Evolutionary conservation across 1,140 invertebrate genomes (phyloP).

Genomic region (Heliconius hermathena): DNA sequence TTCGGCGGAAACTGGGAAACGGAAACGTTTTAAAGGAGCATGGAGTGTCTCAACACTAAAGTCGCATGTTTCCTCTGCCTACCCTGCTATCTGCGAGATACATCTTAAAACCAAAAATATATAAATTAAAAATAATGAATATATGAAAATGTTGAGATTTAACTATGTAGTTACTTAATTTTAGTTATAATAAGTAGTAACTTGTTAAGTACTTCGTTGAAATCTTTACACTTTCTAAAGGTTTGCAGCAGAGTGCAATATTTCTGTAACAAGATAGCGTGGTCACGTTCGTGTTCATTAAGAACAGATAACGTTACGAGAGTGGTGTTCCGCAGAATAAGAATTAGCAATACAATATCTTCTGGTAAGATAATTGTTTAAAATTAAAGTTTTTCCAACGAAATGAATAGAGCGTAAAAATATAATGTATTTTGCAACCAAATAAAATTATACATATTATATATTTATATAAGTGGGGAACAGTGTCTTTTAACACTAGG

Average conservation of each 20-base stretch:
- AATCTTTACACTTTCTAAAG: constrained; percentile 4
- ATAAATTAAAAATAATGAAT: no score
- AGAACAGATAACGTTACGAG: constrained; percentile 8
- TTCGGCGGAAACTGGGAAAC: no score
- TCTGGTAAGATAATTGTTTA: not conserved
- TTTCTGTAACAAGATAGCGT: constrained; percentile 8
- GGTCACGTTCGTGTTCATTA: constrained; percentile 9
- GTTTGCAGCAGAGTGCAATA: not conserved
- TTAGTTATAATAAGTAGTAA: not conserved
- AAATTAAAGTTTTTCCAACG: not conserved
- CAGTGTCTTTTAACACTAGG: no score
- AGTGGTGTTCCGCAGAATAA: not conserved
- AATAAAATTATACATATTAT: constrained; percentile 21
- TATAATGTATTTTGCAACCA: no score
- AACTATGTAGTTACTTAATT: no score
- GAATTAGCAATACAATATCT: not conserved
- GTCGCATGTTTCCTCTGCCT: no score
- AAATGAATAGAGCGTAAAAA: not conserved
- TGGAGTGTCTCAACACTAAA: no score
- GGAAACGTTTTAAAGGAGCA: no score
- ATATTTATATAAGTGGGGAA: no score
- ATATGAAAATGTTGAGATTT: no score
- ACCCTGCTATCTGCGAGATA: no score
- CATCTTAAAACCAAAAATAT: no score
- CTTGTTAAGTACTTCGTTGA: not conserved